Evolutionary conservation across 2,797 vertebrate species (phyloP).

Genomic region (Myripristis jacobus): DNA sequence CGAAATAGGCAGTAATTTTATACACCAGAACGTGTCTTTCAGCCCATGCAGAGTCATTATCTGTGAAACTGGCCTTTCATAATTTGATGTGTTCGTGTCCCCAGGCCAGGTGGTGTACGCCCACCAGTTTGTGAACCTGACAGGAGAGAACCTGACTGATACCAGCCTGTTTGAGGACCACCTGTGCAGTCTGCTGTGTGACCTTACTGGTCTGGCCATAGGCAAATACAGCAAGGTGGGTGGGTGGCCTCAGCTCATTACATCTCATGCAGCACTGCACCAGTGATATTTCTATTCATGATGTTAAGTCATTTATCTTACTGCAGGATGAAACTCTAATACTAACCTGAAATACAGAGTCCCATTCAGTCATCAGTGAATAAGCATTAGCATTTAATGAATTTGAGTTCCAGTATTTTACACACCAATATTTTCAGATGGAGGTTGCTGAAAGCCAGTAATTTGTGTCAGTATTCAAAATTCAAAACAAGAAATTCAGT

Average conservation of each 20-base stretch:
- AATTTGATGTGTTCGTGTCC: slow-evolving; percentile 55
- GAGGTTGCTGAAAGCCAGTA: no score
- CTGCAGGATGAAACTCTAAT: not conserved
- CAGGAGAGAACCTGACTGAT: slow-evolving; percentile 93
- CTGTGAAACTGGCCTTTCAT: slow-evolving; percentile 36
- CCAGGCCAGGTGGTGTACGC: slow-evolving; percentile 94
- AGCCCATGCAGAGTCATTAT: slow-evolving; percentile 43
- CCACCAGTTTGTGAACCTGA: slow-evolving; percentile 91
- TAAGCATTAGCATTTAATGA: not conserved
- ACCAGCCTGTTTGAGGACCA: slow-evolving; percentile 93
- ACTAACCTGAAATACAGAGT: not conserved
- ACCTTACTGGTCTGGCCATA: slow-evolving; percentile 90
- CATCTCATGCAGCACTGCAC: slow-evolving; percentile 24
- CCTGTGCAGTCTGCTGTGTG: slow-evolving; percentile 89
- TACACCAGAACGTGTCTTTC: slow-evolving; percentile 13
- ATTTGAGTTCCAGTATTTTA: no score
- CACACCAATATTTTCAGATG: no score
- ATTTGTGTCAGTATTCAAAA: not conserved
- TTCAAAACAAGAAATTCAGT: no score
- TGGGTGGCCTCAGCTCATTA: slow-evolving; percentile 38
- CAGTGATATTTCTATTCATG: slow-evolving; percentile 14
- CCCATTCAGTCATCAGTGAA: not conserved
- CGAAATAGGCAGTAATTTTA: slow-evolving; percentile 11
- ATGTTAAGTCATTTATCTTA: slow-evolving; percentile 7
- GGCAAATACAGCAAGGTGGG: slow-evolving; percentile 92